Conservation (phyloP, 2,888 invertebrate species). For the Andrena trimmerana region DNA sequence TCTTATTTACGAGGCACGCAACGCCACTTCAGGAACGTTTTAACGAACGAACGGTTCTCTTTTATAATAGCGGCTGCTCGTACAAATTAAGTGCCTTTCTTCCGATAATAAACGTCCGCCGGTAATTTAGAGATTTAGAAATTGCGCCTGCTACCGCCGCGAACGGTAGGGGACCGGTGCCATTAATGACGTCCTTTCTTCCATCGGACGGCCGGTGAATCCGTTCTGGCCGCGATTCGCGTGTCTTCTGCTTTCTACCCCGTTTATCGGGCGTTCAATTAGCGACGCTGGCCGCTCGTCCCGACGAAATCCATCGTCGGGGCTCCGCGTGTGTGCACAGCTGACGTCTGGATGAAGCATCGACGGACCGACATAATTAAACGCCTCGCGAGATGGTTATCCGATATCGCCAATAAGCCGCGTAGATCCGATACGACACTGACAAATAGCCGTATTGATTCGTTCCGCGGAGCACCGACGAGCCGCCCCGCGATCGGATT, state of each 20-base stretch:
- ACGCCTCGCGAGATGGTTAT: slow-evolving; percentile 51
- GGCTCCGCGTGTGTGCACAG: not conserved
- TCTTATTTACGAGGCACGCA: slow-evolving; percentile 73
- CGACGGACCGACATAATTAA: slow-evolving; percentile 52
- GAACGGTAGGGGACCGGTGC: slow-evolving; percentile 3
- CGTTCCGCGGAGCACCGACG: slow-evolving; percentile 22
- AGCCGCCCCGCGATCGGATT: slow-evolving; percentile 32
- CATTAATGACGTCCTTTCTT: slow-evolving; percentile 33
- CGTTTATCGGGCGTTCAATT: slow-evolving; percentile 19
- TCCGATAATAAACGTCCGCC: slow-evolving; percentile 72
- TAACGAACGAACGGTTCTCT: slow-evolving; percentile 71
- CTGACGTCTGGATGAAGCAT: slow-evolving; percentile 49
- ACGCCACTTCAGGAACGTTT: slow-evolving; percentile 66
- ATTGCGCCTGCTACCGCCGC: slow-evolving; percentile 56
- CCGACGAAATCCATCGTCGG: not conserved
- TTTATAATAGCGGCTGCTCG: slow-evolving; percentile 65
- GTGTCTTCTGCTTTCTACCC: slow-evolving; percentile 22
- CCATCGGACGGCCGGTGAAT: slow-evolving; percentile 13
- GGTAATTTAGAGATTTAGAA: slow-evolving; percentile 74
- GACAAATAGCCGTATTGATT: slow-evolving; percentile 61
- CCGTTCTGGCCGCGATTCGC: slow-evolving; percentile 35
- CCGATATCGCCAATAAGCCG: slow-evolving; percentile 53
- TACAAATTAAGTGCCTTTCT: slow-evolving; percentile 75
- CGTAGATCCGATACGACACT: slow-evolving; percentile 60
- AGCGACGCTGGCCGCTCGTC: slow-evolving; percentile 3